Percentiles rank a stretch among this genome's conserved stretches.
Evolutionary conservation across 2,888 invertebrate genomes (phyloP).

Genomic region (Mythimna albipuncta): DNA sequence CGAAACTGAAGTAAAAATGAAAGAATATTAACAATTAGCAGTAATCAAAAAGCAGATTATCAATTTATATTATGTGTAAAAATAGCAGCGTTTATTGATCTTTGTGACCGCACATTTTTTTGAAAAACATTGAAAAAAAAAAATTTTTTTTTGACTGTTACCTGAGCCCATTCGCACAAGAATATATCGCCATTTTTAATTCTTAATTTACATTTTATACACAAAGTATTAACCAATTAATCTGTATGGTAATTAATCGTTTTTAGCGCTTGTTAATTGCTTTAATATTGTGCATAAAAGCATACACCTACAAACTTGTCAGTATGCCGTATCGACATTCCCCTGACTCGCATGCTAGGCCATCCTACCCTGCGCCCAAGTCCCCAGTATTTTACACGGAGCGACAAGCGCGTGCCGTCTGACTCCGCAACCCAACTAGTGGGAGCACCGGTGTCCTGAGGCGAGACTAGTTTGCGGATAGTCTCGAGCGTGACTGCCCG

Average conservation of each 20-base stretch:
- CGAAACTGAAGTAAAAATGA: no score
- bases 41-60: no score
- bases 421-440: constrained; percentile 12
- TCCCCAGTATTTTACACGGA: constrained; percentile 1
- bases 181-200: no score
- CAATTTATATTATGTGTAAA: no score
- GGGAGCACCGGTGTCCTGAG: constrained; percentile 3
- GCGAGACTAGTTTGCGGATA: constrained; percentile 5
- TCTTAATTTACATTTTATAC: no score
- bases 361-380: background rate
- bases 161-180: no score
- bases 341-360: constrained; percentile 13
- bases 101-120: no score
- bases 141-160: no score
- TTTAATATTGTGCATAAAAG: constrained; percentile 18
- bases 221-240: no score
- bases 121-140: no score
- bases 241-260: background rate
- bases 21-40: no score
- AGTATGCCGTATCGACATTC: constrained; percentile 6
- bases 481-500: constrained; percentile 7
- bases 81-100: no score
- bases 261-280: background rate
- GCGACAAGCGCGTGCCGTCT: background rate
- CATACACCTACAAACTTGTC: constrained; percentile 1